Base-by-base conservation (phyloP, 2,797 vertebrate species). In the Sebastes glaucus region DNA sequence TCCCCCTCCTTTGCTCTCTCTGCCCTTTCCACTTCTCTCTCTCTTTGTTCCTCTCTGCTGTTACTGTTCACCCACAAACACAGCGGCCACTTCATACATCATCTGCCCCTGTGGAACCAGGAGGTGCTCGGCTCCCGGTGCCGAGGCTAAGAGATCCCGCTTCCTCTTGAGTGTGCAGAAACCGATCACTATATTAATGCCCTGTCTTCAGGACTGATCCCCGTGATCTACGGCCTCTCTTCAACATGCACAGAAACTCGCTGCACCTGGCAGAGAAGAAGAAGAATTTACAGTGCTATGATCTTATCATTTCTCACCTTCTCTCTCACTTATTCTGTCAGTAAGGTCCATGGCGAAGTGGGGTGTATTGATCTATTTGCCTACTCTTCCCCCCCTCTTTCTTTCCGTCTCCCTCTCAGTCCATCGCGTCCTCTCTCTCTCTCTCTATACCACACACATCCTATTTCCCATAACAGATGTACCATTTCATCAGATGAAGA, bases 401-500 rank as follows among this genome's bases (percentile, higher is more conserved):
- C 32, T 84, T 67, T 85, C 57, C 5, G 8, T 80, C 59, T 78
- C 60, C 9, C 66, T 80, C 70, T 81, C 53, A 38, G 56, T 60
- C 74, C 62, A 76, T 71, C 11, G 14, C 23, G 20, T 35, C 32
- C 57, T 53, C 57, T 59, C 69, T 56, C 32, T 56, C 32, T 11
- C 20, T 53, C 63, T 23, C 59, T 62, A 28, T 73, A 65, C 67
- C 74, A 71, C 56, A 66, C 79, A 28, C 75, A 67, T 65, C 33
- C 80, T 82, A 88, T 94, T 94, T 91, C 88, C 86, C 82, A 81
- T 90, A 93, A 89, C 89, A 95, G 92, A 91, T 91, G 87, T 90
- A 91, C 61, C 76, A 86, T 93, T 93, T 93, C 91, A 94, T 93
- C 92, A 90, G 79, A 91, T 91, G 87, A 92, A 93, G 84, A 90